Conservation (phyloP, 2,888 invertebrate species). For the Pecten maximus region DNA sequence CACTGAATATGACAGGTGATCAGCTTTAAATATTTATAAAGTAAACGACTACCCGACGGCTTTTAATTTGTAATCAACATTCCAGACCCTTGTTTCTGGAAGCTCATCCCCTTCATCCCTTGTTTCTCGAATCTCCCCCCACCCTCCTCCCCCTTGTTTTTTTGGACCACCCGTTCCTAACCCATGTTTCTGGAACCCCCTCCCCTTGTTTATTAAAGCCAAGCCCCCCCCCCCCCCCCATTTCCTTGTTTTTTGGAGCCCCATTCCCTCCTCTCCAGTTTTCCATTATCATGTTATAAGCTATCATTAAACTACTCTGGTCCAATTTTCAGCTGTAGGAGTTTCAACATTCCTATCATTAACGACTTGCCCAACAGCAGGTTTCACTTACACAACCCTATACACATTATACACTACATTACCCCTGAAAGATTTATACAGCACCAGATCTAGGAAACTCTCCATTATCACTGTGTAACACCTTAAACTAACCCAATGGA, state of each 20-base stretch:
- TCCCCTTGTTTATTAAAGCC: not conserved
- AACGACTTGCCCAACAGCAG: not conserved
- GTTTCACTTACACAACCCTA: conserved; percentile 1
- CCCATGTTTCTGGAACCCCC: too few relatives aligned
- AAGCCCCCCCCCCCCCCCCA: not conserved
- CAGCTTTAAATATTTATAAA: not conserved
- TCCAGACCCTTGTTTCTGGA: too few relatives aligned
- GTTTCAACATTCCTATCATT: conserved; percentile 27
- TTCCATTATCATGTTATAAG: not conserved
- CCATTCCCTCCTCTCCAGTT: not conserved
- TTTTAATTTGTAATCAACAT: not conserved
- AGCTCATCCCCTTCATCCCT: too few relatives aligned
- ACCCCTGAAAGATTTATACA: not conserved
- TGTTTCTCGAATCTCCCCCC: too few relatives aligned
- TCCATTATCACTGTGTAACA: not conserved
- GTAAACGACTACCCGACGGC: not conserved
- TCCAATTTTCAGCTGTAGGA: conserved; percentile 1
- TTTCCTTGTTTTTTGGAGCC: not conserved
- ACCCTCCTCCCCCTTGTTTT: too few relatives aligned
- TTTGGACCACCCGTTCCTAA: too few relatives aligned
- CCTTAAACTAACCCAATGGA: too few relatives aligned
- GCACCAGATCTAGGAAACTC: not conserved
- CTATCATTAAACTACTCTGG: conserved; percentile 2
- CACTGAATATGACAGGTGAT: too few relatives aligned
- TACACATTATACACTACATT: not conserved